These are phyloP conservation scores for Agriopis leucophaearia DNA, from an alignment of 2,888 invertebrate genomes.

Conservation along the genomic window DNA sequence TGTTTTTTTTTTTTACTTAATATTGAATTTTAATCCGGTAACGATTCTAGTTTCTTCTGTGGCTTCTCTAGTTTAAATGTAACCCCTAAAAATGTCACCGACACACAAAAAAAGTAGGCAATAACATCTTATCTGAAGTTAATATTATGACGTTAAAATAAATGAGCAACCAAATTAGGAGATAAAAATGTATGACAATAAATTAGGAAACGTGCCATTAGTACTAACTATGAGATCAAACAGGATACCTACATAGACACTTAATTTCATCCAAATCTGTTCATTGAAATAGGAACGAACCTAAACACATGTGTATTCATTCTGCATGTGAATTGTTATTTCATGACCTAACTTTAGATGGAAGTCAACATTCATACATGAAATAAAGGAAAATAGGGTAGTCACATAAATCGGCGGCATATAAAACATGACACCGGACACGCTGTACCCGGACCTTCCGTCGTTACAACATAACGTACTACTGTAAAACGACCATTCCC, in stretches of 20 bases:
- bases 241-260: too few species aligned
- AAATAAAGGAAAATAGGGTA: constrained; percentile 26
- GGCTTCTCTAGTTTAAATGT: too few species aligned
- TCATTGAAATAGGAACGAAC: neutral
- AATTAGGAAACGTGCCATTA: too few species aligned
- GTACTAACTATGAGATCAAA: too few species aligned
- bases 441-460: constrained; percentile 24
- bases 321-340: neutral
- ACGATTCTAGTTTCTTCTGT: too few species aligned
- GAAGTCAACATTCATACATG: constrained; percentile 16
- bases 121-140: too few species aligned
- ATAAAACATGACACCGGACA: constrained; percentile 28
- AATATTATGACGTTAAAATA: too few species aligned
- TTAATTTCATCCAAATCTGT: neutral
- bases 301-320: neutral
- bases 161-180: too few species aligned
- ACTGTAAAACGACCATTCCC: neutral
- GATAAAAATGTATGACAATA: too few species aligned
- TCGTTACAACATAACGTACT: constrained; percentile 10
- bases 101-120: neutral
- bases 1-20: too few species aligned
- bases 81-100: too few species aligned
- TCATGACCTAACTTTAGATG: neutral
- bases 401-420: constrained; percentile 32
- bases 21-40: too few species aligned